These are phyloP conservation scores for Acromyrmex heyeri DNA, from an alignment of 1,140 invertebrate genomes.

Conservation along the genomic window DNA sequence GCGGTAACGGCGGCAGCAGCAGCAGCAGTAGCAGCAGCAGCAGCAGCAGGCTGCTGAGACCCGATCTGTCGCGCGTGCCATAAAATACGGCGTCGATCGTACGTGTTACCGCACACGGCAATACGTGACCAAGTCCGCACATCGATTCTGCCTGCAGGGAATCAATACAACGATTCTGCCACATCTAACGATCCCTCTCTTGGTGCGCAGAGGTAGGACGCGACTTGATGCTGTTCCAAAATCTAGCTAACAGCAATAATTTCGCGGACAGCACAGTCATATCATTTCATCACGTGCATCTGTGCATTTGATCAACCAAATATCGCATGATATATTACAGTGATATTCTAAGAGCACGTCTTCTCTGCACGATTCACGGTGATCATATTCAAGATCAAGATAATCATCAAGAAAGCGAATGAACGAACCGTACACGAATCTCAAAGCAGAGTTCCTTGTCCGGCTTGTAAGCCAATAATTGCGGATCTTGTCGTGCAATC, in stretches of 20 bases:
- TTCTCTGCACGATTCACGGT: background rate
- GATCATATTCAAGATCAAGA: background rate
- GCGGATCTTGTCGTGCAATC: background rate
- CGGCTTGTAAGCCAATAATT: constrained; percentile 24
- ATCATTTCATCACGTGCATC: background rate
- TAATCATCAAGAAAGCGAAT: constrained; percentile 27
- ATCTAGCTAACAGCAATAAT: constrained; percentile 31
- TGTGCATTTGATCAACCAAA: background rate
- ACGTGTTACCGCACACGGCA: constrained; percentile 49
- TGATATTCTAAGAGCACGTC: background rate
- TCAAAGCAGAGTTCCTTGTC: constrained; percentile 29
- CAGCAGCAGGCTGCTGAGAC: constrained; percentile 32
- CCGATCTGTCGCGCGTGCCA: constrained; percentile 41
- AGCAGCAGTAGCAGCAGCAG: background rate
- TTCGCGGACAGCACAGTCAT: background rate
- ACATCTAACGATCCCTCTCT: constrained; percentile 24
- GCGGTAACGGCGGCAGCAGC: background rate
- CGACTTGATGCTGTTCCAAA: background rate
- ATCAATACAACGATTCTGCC: constrained; percentile 39
- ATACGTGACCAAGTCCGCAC: constrained; percentile 36
- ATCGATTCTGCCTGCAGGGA: constrained; percentile 24
- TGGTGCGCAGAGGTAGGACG: background rate
- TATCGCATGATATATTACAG: background rate
- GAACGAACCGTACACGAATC: constrained; percentile 24
- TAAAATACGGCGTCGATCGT: constrained; percentile 59